These are phyloP conservation scores for Myoxocephalus aenaeus DNA, from an alignment of 2,797 vertebrate species.

Conservation along the genomic window DNA sequence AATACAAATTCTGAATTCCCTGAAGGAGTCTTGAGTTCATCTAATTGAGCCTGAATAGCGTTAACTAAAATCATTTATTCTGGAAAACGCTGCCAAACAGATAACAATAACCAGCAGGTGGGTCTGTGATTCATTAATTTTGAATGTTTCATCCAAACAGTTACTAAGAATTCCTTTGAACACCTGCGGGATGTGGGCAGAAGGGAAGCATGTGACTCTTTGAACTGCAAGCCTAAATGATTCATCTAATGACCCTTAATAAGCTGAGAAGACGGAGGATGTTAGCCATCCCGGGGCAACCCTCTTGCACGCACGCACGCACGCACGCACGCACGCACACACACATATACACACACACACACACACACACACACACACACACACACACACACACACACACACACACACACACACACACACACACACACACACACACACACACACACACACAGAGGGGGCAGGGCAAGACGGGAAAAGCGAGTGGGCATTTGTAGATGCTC, in stretches of 20 bases:
- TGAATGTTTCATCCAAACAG: conserved; percentile 49
- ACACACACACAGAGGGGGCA: not conserved
- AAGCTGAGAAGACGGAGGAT: conserved; percentile 37
- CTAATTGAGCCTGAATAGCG: not conserved
- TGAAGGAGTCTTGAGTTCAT: not conserved
- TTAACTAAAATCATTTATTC: conserved; percentile 18
- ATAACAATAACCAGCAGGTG: conserved; percentile 52
- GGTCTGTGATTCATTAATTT: conserved; percentile 55
- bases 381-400: not conserved
- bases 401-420: not conserved
- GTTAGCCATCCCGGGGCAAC: not conserved
- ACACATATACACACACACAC: not conserved
- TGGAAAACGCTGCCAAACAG: conserved; percentile 11
- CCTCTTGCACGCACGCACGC: not conserved
- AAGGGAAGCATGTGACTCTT: conserved; percentile 51
- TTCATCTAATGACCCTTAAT: conserved; percentile 64
- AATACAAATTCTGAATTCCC: not conserved
- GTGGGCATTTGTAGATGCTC: not conserved
- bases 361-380: not conserved
- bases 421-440: not conserved
- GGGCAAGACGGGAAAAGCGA: conserved; percentile 7
- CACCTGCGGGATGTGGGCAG: conserved; percentile 45
- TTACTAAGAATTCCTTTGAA: conserved; percentile 47
- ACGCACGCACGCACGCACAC: no score
- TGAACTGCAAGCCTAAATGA: conserved; percentile 51